phyloP scores from a whole-genome alignment of 2,113 vertebrate species.

The Nibea coibor region DNA sequence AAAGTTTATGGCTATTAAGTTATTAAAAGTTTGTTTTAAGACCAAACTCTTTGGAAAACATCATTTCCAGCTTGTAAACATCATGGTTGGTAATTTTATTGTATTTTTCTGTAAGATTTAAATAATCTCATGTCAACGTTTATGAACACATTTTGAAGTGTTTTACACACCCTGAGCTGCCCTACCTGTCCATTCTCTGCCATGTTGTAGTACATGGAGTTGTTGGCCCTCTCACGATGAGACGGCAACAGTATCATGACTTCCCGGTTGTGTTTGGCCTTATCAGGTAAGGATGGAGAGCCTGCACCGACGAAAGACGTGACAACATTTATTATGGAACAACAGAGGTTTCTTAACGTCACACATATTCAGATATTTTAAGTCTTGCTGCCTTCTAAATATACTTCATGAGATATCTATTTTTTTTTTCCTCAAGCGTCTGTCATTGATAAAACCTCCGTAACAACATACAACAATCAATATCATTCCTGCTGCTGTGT shows the following conservation, averaged over 20 bases:
- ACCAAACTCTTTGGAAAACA: too few relatives aligned
- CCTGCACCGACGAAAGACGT: constrained; percentile 80
- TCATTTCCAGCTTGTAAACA: too few relatives aligned
- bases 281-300: constrained; percentile 96
- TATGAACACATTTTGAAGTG: not conserved
- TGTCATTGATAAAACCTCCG: not conserved
- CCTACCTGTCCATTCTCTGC: constrained; percentile 94
- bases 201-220: constrained; percentile 91
- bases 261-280: constrained; percentile 93
- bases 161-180: not conserved
- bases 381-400: not conserved
- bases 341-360: not conserved
- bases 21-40: too few relatives aligned
- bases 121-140: too few relatives aligned
- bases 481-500: constrained; percentile 2
- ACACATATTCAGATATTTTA: not conserved
- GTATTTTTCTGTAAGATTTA: too few relatives aligned
- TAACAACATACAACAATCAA: not conserved
- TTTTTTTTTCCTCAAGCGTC: not conserved
- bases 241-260: constrained; percentile 93
- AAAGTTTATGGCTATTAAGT: too few relatives aligned
- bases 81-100: too few relatives aligned
- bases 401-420: not conserved
- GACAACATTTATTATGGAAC: not conserved
- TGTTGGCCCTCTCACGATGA: constrained; percentile 91